Evolutionary conservation across 1,140 invertebrate species (phyloP).

Genomic region (Yoshiicerus persimilis): DNA sequence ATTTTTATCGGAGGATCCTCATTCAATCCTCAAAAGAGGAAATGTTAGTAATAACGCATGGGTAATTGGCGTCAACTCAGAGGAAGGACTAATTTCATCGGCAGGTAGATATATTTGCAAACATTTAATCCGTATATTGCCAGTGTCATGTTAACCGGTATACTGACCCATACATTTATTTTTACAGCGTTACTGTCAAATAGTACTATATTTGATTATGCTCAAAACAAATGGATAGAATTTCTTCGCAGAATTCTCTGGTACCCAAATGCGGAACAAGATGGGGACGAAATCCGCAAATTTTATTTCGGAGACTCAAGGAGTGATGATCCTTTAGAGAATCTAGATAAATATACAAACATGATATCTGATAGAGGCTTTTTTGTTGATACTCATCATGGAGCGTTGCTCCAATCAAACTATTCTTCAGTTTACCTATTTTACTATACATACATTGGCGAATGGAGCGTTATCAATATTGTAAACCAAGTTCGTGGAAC

Average conservation of each 20-base stretch:
- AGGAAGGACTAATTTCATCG: slow-evolving; percentile 39
- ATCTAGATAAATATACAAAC: slow-evolving; percentile 27
- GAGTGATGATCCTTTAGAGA: neutral
- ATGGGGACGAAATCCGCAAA: slow-evolving; percentile 32
- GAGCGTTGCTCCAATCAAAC: slow-evolving; percentile 11
- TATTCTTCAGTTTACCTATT: slow-evolving; percentile 37
- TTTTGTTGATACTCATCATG: slow-evolving; percentile 34
- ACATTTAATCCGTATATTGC: neutral
- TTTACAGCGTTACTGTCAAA: slow-evolving; percentile 34
- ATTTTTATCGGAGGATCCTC: slow-evolving; percentile 18
- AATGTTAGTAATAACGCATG: slow-evolving; percentile 10
- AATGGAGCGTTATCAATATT: slow-evolving; percentile 38
- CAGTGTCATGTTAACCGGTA: neutral
- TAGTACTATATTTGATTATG: slow-evolving; percentile 25
- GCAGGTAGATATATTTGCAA: slow-evolving; percentile 1
- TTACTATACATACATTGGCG: slow-evolving; percentile 38
- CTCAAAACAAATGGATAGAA: slow-evolving; percentile 26
- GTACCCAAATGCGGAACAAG: slow-evolving; percentile 6
- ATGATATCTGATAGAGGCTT: slow-evolving; percentile 41
- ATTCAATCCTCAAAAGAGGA: neutral
- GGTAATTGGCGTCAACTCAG: slow-evolving; percentile 29
- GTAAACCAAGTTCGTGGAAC: slow-evolving; percentile 16
- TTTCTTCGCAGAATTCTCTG: slow-evolving; percentile 29
- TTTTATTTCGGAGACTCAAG: slow-evolving; percentile 20
- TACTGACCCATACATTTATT: neutral